phyloP scores from a whole-genome alignment of 2,888 invertebrate genomes.

The Apeira syringaria region DNA sequence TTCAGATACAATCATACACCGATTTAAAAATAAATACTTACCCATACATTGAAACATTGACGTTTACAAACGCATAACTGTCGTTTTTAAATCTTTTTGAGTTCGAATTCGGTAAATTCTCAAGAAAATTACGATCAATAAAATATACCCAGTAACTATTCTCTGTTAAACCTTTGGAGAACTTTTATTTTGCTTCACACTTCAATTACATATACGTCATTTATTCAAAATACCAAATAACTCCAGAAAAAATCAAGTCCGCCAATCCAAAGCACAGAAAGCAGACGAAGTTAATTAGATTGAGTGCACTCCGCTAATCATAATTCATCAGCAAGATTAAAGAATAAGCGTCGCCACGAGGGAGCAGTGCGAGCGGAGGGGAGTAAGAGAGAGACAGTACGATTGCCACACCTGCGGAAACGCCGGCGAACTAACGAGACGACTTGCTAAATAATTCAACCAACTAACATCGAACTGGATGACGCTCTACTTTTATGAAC shows the following conservation, averaged over 20 bases:
- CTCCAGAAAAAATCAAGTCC: slow-evolving; percentile 55
- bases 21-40: too few species aligned
- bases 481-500: slow-evolving; percentile 48
- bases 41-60: too few species aligned
- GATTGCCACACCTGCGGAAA: slow-evolving; percentile 83
- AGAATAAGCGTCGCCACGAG: slow-evolving; percentile 71
- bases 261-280: slow-evolving; percentile 43
- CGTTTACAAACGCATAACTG: too few species aligned
- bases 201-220: neutral
- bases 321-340: slow-evolving; percentile 83
- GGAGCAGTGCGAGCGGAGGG: slow-evolving; percentile 29
- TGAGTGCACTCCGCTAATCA: slow-evolving; percentile 82
- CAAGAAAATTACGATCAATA: too few species aligned
- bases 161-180: too few species aligned
- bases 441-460: slow-evolving; percentile 78
- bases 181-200: too few species aligned
- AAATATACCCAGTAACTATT: too few species aligned
- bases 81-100: too few species aligned
- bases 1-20: too few species aligned
- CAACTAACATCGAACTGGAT: slow-evolving; percentile 53
- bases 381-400: slow-evolving; percentile 72
- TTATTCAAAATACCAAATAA: slow-evolving; percentile 7
- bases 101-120: too few species aligned
- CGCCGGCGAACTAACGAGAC: slow-evolving; percentile 78
- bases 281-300: slow-evolving; percentile 71